Conservation (phyloP, 2,888 invertebrate genomes). For the Chrysodeixis includens region DNA sequence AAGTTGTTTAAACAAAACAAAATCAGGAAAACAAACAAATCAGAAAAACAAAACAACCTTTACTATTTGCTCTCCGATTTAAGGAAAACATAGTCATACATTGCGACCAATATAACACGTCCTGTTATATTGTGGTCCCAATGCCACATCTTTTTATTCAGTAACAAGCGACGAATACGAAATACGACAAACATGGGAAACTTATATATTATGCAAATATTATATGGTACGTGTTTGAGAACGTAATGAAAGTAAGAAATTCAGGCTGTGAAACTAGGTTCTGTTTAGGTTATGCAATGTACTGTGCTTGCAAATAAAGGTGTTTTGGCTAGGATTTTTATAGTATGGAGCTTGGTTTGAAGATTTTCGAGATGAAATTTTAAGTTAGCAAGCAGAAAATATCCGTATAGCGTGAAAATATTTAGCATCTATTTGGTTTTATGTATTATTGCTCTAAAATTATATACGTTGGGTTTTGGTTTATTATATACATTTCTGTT, state of each 20-base stretch:
- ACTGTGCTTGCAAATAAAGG: neutral
- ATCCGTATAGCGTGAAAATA: too few relatives aligned
- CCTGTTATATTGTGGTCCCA: slow-evolving; percentile 27
- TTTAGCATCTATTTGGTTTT: too few relatives aligned
- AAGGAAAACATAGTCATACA: slow-evolving; percentile 17
- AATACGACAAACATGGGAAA: slow-evolving; percentile 31
- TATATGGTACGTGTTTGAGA: slow-evolving; percentile 21
- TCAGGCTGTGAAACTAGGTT: neutral
- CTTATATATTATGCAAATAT: slow-evolving; percentile 19
- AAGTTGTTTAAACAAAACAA: neutral
- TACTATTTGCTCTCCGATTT: slow-evolving; percentile 23
- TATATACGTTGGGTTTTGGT: too few relatives aligned
- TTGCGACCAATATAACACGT: slow-evolving; percentile 34
- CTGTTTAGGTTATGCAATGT: neutral
- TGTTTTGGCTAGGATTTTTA: neutral
- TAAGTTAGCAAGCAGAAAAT: too few relatives aligned
- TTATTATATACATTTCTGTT: too few relatives aligned
- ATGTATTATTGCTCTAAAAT: too few relatives aligned
- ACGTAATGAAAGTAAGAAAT: slow-evolving; percentile 9
- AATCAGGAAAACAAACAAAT: slow-evolving; percentile 5
- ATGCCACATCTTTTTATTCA: slow-evolving; percentile 42
- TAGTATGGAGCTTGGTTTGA: too few relatives aligned
- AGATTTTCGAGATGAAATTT: too few relatives aligned
- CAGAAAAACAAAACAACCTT: slow-evolving; percentile 18
- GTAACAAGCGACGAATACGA: slow-evolving; percentile 48